Evolutionary conservation across 2,888 invertebrate genomes (phyloP).

Genomic region (Macrostomum cliftonense): DNA sequence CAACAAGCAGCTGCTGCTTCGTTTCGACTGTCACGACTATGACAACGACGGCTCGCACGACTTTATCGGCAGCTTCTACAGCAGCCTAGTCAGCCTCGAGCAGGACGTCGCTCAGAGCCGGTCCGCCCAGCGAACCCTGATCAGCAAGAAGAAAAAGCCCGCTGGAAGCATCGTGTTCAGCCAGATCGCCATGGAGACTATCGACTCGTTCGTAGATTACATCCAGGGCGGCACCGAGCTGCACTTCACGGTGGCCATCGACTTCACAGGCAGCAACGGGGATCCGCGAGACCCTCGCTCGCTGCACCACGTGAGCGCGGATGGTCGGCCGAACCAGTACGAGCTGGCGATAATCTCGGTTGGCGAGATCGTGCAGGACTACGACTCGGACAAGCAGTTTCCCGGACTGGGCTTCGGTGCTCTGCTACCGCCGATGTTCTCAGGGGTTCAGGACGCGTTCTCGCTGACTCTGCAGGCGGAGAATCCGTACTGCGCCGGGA

Average conservation of each 20-base stretch:
- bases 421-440: conserved; percentile 21
- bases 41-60: conserved; percentile 38
- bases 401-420: conserved; percentile 35
- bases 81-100: conserved; percentile 24
- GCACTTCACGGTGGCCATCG: conserved; percentile 28
- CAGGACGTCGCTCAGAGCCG: too few relatives aligned
- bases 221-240: background rate
- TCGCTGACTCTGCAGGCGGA: conserved; percentile 28
- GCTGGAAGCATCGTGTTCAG: too few relatives aligned
- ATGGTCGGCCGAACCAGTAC: conserved; percentile 31
- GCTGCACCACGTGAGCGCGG: conserved; percentile 29
- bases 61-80: conserved; percentile 40
- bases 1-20: conserved; percentile 15
- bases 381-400: conserved; percentile 34
- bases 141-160: too few relatives aligned
- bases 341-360: conserved; percentile 30
- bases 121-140: too few relatives aligned
- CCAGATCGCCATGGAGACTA: too few relatives aligned
- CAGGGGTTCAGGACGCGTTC: conserved; percentile 28
- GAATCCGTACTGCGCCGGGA: conserved; percentile 33
- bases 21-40: conserved; percentile 9
- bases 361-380: conserved; percentile 31
- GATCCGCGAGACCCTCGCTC: conserved; percentile 23
- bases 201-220: too few relatives aligned
- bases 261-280: conserved; percentile 35